Evolutionary conservation across 2,888 invertebrate genomes (phyloP).

Genomic region (Aspidapion aeneum): DNA sequence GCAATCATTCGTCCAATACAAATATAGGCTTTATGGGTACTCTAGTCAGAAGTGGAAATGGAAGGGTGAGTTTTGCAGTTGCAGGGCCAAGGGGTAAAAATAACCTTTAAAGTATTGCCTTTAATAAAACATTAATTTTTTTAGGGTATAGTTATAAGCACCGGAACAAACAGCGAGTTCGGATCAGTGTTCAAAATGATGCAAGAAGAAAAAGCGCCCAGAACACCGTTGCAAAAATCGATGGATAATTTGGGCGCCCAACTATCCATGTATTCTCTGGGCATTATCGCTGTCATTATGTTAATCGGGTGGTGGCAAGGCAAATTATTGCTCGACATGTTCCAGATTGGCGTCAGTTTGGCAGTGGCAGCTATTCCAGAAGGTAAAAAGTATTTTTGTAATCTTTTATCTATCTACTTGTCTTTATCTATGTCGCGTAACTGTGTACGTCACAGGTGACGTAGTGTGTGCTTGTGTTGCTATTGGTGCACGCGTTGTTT

Average conservation of each 20-base stretch:
- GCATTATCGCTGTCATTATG: conserved; percentile 96
- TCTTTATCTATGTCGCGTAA: no score
- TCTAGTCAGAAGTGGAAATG: conserved; percentile 90
- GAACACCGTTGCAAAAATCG: conserved; percentile 95
- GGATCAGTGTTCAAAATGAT: conserved; percentile 99
- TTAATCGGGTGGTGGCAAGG: conserved; percentile 95
- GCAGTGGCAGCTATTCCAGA: conserved; percentile 98
- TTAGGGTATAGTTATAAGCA: conserved; percentile 92
- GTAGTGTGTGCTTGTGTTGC: no score
- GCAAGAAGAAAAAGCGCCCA: conserved; percentile 98
- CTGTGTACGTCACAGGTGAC: no score
- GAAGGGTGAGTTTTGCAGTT: conserved; percentile 70
- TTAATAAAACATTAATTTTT: no score
- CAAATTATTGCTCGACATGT: conserved; percentile 92
- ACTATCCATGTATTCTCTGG: conserved; percentile 94
- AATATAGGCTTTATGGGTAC: conserved; percentile 99
- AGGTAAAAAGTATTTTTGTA: no score
- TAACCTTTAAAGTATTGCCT: no score
- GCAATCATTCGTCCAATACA: conserved; percentile 64
- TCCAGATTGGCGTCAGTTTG: conserved; percentile 97
- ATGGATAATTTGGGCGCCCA: conserved; percentile 98
- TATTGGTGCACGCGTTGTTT: no score
- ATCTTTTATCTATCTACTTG: no score
- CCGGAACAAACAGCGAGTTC: conserved; percentile 95
- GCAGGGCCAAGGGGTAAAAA: no score